Percentiles rank a stretch among this genome's conserved stretches.
Evolutionary conservation across 1,140 invertebrate genomes (phyloP).

Genomic region (Aphaenogaster floridana): DNA sequence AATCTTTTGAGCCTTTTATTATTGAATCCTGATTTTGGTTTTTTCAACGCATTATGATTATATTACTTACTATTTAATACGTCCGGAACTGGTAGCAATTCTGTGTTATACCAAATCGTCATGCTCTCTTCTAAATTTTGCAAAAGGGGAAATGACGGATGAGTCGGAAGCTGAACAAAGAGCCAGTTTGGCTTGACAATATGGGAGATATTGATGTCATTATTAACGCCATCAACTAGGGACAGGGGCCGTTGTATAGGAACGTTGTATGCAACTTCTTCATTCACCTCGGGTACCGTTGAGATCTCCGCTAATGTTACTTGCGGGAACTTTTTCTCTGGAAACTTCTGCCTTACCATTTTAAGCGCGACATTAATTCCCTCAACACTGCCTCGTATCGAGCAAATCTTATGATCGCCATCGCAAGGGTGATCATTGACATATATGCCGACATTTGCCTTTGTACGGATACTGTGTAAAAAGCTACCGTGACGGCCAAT

Average conservation of each 20-base stretch:
- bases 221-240: constrained; percentile 96
- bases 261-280: constrained; percentile 67
- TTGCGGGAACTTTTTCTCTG: constrained; percentile 92
- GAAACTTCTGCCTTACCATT: constrained; percentile 94
- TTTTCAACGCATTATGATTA: neutral
- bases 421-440: constrained; percentile 93
- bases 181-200: constrained; percentile 94
- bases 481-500: constrained; percentile 95
- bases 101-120: constrained; percentile 90
- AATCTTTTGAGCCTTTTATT: too few relatives aligned
- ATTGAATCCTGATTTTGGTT: neutral
- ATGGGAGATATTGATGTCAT: constrained; percentile 95
- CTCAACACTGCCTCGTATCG: constrained; percentile 92
- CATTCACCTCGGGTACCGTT: constrained; percentile 77
- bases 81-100: constrained; percentile 90
- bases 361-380: constrained; percentile 93
- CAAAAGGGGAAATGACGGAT: constrained; percentile 95
- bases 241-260: constrained; percentile 89
- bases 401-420: constrained; percentile 92
- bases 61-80: constrained; percentile 88
- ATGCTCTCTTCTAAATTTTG: constrained; percentile 92
- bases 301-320: constrained; percentile 93
- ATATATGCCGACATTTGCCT: constrained; percentile 92
- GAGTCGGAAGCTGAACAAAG: constrained; percentile 97
- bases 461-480: constrained; percentile 93